These are phyloP conservation scores for Aromia moschata DNA, from an alignment of 2,888 invertebrate genomes.

Conservation along the genomic window DNA sequence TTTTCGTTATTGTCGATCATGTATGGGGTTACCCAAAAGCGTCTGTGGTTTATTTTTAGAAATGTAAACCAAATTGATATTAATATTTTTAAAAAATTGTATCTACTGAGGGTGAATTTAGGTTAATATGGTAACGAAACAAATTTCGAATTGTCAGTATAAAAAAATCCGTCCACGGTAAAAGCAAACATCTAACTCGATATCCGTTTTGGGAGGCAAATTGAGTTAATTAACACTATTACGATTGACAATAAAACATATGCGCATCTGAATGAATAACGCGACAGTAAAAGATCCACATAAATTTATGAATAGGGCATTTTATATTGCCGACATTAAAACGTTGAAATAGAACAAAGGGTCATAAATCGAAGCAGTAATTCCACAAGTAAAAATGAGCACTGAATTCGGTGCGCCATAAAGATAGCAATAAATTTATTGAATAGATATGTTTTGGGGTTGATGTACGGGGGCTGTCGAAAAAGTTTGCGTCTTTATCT, in stretches of 20 bases:
- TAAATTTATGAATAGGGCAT: constrained; percentile 24
- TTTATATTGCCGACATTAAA: constrained; percentile 19
- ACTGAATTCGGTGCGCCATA: constrained; percentile 19
- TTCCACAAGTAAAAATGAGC: constrained; percentile 20
- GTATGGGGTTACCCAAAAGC: too few species aligned
- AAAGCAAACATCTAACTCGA: background rate
- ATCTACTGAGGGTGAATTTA: too few species aligned
- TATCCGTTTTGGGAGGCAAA: background rate
- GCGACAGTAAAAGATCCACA: constrained; percentile 1
- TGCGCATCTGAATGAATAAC: constrained; percentile 14
- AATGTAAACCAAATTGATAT: too few species aligned
- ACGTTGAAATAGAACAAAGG: constrained; percentile 22
- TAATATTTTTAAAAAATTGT: too few species aligned
- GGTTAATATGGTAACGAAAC: too few species aligned
- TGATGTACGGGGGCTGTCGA: constrained; percentile 16
- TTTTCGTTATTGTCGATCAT: too few species aligned
- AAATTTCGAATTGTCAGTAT: too few species aligned
- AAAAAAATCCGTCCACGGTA: too few species aligned
- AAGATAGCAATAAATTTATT: constrained; percentile 25
- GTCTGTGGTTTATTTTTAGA: too few species aligned
- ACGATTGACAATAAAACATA: constrained; percentile 8
- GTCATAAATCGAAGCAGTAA: constrained; percentile 23
- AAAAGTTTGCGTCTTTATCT: too few species aligned
- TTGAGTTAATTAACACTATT: constrained; percentile 6
- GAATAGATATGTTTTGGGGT: constrained; percentile 10